A percentile compares a stretch with the other conserved stretches of the same genome.
Conservation (phyloP, 2,888 invertebrate genomes). For the Coremacera marginata region DNA sequence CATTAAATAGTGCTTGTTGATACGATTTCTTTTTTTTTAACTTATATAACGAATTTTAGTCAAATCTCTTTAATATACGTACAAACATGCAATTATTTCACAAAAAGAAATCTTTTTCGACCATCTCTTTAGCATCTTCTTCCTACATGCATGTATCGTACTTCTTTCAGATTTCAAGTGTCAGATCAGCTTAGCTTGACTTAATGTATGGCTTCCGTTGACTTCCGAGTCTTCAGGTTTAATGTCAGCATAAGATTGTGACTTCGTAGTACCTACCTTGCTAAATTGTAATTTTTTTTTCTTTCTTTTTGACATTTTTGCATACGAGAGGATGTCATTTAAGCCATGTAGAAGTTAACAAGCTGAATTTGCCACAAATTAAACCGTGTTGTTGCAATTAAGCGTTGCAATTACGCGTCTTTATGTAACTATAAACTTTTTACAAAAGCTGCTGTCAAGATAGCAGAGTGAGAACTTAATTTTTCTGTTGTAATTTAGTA, state of each 20-base stretch:
- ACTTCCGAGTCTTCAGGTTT: constrained; percentile 24
- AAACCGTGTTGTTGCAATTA: constrained; percentile 2
- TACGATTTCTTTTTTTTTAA: no score
- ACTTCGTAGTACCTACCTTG: not conserved
- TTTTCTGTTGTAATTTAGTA: not conserved
- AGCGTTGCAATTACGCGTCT: constrained; percentile 18
- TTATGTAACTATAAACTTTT: constrained; percentile 19
- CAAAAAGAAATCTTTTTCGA: no score
- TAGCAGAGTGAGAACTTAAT: not conserved
- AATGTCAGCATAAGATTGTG: no score
- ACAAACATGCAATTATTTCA: no score
- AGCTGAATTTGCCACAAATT: constrained; percentile 1
- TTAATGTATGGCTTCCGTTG: constrained; percentile 38
- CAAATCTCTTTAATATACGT: no score
- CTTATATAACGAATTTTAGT: no score
- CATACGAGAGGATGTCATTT: constrained; percentile 8
- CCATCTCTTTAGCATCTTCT: no score
- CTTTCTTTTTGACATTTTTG: not conserved
- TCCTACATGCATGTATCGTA: no score
- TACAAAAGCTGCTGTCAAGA: not conserved
- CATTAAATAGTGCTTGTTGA: no score
- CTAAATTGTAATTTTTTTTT: not conserved
- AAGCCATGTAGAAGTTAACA: constrained; percentile 2
- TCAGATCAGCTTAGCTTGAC: constrained; percentile 18
- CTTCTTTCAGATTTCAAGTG: constrained; percentile 9